A percentile compares a stretch with the other conserved stretches of the same genome.
These are phyloP conservation scores for Carterocephalus palaemon DNA, from an alignment of 2,888 invertebrate species.

Conservation along the genomic window DNA sequence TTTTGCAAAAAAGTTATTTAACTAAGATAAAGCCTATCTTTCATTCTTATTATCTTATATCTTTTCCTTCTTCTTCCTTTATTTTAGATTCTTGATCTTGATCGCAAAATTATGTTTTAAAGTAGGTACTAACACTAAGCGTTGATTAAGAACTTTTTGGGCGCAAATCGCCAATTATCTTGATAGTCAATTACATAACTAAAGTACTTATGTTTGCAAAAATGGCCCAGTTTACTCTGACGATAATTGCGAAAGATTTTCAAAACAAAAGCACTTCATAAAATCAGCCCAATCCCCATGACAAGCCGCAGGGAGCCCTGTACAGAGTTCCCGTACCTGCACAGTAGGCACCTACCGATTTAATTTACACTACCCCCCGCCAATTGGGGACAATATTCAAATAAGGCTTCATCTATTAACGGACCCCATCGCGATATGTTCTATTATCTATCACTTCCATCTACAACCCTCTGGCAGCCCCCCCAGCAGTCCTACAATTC, in stretches of 20 bases:
- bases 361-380: slow-evolving; percentile 70
- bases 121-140: too few species aligned
- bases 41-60: too few species aligned
- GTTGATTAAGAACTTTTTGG: too few species aligned
- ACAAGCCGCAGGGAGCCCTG: slow-evolving; percentile 8
- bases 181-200: too few species aligned
- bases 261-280: slow-evolving; percentile 19
- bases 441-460: slow-evolving; percentile 70
- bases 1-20: too few species aligned
- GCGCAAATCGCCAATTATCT: too few species aligned
- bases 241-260: slow-evolving; percentile 2
- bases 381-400: slow-evolving; percentile 73
- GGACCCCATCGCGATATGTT: slow-evolving; percentile 66
- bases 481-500: slow-evolving; percentile 34
- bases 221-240: neutral
- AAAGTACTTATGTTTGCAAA: too few species aligned
- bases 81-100: too few species aligned
- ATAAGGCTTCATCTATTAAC: slow-evolving; percentile 76
- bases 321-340: slow-evolving; percentile 55
- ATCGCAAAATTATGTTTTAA: too few species aligned
- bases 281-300: slow-evolving; percentile 18
- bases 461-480: slow-evolving; percentile 54
- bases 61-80: too few species aligned
- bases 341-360: slow-evolving; percentile 58
- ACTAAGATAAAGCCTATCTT: too few species aligned